A percentile compares a stretch with the other conserved stretches of the same genome.
phyloP scores from a whole-genome alignment of 2,113 vertebrate genomes.

The Ailuropoda melanoleuca region DNA sequence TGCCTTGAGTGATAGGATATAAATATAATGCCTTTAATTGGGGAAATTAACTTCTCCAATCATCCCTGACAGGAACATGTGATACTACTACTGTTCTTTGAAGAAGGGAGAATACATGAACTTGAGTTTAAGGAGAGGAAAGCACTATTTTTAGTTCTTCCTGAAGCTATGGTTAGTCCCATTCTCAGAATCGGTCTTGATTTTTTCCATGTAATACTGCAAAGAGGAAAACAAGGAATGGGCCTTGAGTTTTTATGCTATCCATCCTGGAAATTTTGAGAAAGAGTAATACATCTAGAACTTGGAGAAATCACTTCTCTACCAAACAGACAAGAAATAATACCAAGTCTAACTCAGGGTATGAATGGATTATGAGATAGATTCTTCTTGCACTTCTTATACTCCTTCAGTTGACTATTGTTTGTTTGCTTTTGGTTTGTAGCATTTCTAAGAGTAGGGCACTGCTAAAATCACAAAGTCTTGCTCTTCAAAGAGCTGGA shows the following conservation, averaged over 20 bases:
- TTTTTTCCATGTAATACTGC: not conserved
- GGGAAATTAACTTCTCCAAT: not conserved
- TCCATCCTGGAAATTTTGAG: not conserved
- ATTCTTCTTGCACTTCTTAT: not conserved
- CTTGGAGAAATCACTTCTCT: not conserved
- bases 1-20: conserved; percentile 44
- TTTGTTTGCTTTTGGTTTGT: not conserved
- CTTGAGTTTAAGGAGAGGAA: not conserved
- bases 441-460: not conserved
- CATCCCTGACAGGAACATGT: not conserved
- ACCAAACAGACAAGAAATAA: not conserved
- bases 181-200: not conserved
- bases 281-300: not conserved
- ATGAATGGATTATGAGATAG: not conserved
- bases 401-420: not conserved
- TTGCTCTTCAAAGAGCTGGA: not conserved
- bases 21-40: not conserved
- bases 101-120: not conserved
- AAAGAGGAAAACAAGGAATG: not conserved
- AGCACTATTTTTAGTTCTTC: not conserved
- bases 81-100: not conserved
- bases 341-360: not conserved
- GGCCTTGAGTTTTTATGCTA: not conserved
- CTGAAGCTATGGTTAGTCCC: not conserved
- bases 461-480: not conserved